Evolutionary conservation across 1,140 invertebrate species (phyloP).

Genomic region (Gonatopus flavifemur): DNA sequence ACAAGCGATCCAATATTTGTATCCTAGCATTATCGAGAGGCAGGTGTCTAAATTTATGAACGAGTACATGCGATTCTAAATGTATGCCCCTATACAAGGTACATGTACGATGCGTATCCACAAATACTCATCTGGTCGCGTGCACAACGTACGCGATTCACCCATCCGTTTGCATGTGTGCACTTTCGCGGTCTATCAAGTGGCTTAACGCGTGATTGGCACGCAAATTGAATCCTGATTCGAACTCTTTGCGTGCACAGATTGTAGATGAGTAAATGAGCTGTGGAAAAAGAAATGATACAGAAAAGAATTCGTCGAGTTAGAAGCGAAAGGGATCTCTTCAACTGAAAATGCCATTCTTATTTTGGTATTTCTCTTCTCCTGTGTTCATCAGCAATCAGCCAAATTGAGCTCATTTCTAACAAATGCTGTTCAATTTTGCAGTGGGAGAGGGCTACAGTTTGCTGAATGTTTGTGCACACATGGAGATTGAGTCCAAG

Average conservation of each 20-base stretch:
- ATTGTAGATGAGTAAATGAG: constrained; percentile 2
- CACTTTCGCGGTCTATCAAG: constrained; percentile 13
- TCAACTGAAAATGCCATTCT: too few relatives aligned
- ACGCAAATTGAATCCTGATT: constrained; percentile 31
- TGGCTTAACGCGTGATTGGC: constrained; percentile 27
- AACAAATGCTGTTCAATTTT: too few relatives aligned
- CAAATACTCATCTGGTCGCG: too few relatives aligned
- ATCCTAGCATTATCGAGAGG: background rate
- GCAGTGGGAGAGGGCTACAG: too few relatives aligned
- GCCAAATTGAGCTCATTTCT: too few relatives aligned
- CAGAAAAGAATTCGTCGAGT: background rate
- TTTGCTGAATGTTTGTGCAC: too few relatives aligned
- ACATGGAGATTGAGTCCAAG: too few relatives aligned
- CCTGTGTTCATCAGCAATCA: too few relatives aligned
- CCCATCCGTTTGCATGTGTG: constrained; percentile 17
- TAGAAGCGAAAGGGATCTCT: background rate
- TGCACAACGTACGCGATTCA: constrained; percentile 21
- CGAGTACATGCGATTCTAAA: constrained; percentile 7
- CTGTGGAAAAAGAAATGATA: constrained; percentile 5
- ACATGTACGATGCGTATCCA: too few relatives aligned
- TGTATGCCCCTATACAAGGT: too few relatives aligned
- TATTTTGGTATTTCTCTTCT: too few relatives aligned
- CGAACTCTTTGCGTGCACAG: constrained; percentile 19
- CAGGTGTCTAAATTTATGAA: constrained; percentile 10
- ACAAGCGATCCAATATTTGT: constrained; percentile 14